These are phyloP conservation scores for Takifugu flavidus DNA, from an alignment of 2,113 vertebrate species.

Conservation along the genomic window DNA sequence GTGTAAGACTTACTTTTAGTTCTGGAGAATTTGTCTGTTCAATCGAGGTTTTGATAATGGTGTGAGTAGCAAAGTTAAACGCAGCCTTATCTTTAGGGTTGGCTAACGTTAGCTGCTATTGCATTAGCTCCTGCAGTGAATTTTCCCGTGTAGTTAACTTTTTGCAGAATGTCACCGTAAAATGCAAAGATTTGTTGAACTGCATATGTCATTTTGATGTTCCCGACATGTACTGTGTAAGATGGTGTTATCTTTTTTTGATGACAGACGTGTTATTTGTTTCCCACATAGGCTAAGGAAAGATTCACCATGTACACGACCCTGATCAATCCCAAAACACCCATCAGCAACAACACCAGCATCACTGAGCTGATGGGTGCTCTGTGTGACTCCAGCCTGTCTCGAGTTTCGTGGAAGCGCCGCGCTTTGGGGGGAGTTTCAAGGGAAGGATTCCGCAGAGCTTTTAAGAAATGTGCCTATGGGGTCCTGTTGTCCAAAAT, in stretches of 20 bases:
- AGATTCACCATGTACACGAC: conserved; percentile 31
- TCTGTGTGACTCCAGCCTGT: conserved; percentile 84
- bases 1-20: background rate
- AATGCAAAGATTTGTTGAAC: too few relatives aligned
- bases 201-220: too few relatives aligned
- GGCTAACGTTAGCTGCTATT: background rate
- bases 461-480: conserved; percentile 82
- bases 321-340: conserved; percentile 6
- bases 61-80: background rate
- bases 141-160: too few relatives aligned
- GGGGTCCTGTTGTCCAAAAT: conserved; percentile 82
- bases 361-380: conserved; percentile 84
- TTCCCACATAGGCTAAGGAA: conserved; percentile 20
- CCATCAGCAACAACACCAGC: conserved; percentile 65
- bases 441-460: conserved; percentile 72
- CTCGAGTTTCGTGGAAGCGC: conserved; percentile 79
- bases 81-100: conserved; percentile 7
- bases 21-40: background rate
- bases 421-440: conserved; percentile 64
- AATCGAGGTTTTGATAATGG: background rate
- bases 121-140: background rate
- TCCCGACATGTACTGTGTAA: too few relatives aligned
- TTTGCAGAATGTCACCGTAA: too few relatives aligned
- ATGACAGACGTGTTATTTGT: background rate
- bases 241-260: too few relatives aligned